These are phyloP conservation scores for Lepeophtheirus salmonis DNA, from an alignment of 1,140 invertebrate species.

Conservation along the genomic window DNA sequence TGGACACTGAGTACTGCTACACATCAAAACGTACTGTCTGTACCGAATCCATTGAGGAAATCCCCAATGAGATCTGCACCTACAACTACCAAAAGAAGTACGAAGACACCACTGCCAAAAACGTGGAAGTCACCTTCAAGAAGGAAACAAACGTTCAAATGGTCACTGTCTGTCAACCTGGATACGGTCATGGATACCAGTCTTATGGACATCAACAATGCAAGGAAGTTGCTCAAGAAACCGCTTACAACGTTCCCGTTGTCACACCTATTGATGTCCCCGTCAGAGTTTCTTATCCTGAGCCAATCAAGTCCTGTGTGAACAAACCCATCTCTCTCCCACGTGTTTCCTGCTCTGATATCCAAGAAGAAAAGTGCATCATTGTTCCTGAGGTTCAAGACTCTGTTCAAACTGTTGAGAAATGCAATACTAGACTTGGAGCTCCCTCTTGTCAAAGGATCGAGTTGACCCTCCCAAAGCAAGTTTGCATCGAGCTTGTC, in stretches of 20 bases:
- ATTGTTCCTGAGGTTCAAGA: constrained; percentile 6
- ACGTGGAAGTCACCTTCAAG: constrained; percentile 1
- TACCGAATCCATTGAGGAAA: constrained; percentile 12
- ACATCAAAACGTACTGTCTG: background rate
- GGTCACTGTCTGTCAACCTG: too few species aligned
- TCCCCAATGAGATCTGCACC: constrained; percentile 11
- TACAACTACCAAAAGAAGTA: too few species aligned
- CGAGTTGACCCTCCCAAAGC: constrained; percentile 9
- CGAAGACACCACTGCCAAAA: constrained; percentile 11
- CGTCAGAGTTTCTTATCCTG: constrained; percentile 4
- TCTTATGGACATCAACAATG: background rate
- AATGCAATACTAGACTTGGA: background rate
- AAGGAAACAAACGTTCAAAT: too few species aligned
- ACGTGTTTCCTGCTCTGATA: background rate
- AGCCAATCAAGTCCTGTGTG: constrained; percentile 13
- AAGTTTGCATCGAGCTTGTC: constrained; percentile 14
- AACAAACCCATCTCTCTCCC: constrained; percentile 10
- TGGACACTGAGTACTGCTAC: constrained; percentile 5
- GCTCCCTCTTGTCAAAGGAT: constrained; percentile 2
- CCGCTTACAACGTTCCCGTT: constrained; percentile 9
- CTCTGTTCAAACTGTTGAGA: background rate
- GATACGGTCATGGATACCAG: too few species aligned
- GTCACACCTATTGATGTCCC: constrained; percentile 3
- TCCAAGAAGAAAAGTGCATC: constrained; percentile 12
- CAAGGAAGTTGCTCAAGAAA: constrained; percentile 17